phyloP scores from a whole-genome alignment of 2,888 invertebrate genomes.

The Lomographa bimaculata region DNA sequence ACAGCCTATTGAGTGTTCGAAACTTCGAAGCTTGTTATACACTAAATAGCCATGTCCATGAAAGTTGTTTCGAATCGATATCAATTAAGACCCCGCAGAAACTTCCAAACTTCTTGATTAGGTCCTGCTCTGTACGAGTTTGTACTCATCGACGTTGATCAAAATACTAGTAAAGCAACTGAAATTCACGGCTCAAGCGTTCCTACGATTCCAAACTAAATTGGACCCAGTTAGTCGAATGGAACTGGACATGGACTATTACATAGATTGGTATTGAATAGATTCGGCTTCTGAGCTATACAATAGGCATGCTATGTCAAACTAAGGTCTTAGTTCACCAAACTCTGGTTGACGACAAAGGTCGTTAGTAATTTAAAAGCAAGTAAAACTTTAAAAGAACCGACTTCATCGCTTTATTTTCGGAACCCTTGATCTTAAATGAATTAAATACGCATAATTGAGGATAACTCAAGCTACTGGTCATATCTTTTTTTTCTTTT shows the following conservation, averaged over 20 bases:
- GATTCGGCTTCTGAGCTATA: slow-evolving; percentile 37
- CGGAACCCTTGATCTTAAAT: too few species aligned
- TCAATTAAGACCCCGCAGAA: slow-evolving; percentile 9
- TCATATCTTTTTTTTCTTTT: too few species aligned
- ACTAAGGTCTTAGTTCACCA: slow-evolving; percentile 1
- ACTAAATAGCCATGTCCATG: slow-evolving; percentile 34
- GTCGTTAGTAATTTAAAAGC: too few species aligned
- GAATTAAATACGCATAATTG: too few species aligned
- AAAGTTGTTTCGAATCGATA: too few species aligned
- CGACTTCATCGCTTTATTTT: too few species aligned
- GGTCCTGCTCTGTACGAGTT: background rate
- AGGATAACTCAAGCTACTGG: too few species aligned
- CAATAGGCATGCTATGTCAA: slow-evolving; percentile 34
- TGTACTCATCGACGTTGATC: slow-evolving; percentile 20
- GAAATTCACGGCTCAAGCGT: slow-evolving; percentile 36
- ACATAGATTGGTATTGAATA: slow-evolving; percentile 40
- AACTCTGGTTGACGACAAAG: too few species aligned
- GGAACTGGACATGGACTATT: slow-evolving; percentile 30
- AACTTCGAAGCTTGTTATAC: too few species aligned
- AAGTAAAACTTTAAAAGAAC: too few species aligned
- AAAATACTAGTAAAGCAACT: slow-evolving; percentile 25
- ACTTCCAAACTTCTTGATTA: slow-evolving; percentile 14
- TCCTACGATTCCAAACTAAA: slow-evolving; percentile 45
- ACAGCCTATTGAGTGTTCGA: too few species aligned
- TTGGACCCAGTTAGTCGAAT: slow-evolving; percentile 42